These are phyloP conservation scores for Luscinia megarhynchos DNA, from an alignment of 2,797 vertebrate genomes.

Conservation along the genomic window DNA sequence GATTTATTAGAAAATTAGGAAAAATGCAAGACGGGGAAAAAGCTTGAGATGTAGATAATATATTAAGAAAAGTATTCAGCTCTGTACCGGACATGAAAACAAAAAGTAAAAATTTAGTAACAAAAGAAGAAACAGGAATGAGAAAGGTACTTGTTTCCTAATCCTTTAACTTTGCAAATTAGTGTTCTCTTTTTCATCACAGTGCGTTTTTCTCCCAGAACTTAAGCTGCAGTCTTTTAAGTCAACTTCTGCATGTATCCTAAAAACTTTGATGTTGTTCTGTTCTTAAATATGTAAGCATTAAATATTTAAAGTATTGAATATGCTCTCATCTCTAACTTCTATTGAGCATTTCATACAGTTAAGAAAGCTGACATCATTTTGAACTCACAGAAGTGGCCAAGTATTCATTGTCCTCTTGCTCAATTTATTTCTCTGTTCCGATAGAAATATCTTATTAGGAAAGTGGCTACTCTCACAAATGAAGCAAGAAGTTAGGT, in stretches of 20 bases:
- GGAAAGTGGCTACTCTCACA: background rate
- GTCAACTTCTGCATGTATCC: background rate
- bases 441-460: background rate
- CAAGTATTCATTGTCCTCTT: background rate
- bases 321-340: background rate
- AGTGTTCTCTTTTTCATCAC: background rate
- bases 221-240: background rate
- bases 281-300: background rate
- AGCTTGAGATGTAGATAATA: background rate
- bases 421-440: background rate
- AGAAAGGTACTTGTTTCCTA: background rate
- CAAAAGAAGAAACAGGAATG: background rate
- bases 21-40: background rate
- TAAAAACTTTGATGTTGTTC: background rate
- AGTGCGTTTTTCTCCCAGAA: background rate
- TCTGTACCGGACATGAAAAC: background rate
- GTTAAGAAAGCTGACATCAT: background rate
- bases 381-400: background rate
- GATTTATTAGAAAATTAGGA: background rate
- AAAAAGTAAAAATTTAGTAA: background rate
- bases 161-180: background rate
- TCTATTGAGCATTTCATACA: background rate
- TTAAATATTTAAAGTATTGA: background rate
- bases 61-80: background rate
- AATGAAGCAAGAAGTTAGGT: background rate